Conservation (phyloP, 1,140 invertebrate genomes). For the Scaptomyza montana region DNA sequence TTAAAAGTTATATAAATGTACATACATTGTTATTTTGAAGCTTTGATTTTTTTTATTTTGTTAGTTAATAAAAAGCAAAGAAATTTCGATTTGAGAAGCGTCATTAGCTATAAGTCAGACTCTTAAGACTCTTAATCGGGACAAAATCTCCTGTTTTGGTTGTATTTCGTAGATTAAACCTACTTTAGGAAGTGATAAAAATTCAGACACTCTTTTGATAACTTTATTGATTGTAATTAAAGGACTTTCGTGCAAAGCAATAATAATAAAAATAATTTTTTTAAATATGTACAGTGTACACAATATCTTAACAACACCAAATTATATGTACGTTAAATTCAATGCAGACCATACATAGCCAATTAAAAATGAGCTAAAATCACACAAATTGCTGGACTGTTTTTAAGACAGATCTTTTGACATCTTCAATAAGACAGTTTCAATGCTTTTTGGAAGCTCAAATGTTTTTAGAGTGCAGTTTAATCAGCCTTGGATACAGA, state of each 20-base stretch:
- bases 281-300: conserved; percentile 63
- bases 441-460: conserved; percentile 1
- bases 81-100: conserved; percentile 1
- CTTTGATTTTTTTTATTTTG: background rate
- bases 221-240: conserved; percentile 62
- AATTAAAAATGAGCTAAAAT: conserved; percentile 32
- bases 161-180: conserved; percentile 5
- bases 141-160: conserved; percentile 1
- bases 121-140: conserved; percentile 11
- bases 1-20: conserved; percentile 19
- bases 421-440: background rate
- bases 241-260: conserved; percentile 60
- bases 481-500: conserved; percentile 74
- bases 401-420: background rate
- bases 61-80: background rate
- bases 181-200: conserved; percentile 54
- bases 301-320: conserved; percentile 48
- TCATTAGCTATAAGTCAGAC: background rate
- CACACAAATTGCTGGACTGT: background rate
- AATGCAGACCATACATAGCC: conserved; percentile 51
- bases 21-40: conserved; percentile 18
- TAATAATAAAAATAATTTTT: conserved; percentile 77
- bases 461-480: conserved; percentile 2
- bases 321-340: conserved; percentile 24
- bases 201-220: conserved; percentile 45